phyloP scores from a whole-genome alignment of 1,140 invertebrate species.

The Phymastichus coffea region DNA sequence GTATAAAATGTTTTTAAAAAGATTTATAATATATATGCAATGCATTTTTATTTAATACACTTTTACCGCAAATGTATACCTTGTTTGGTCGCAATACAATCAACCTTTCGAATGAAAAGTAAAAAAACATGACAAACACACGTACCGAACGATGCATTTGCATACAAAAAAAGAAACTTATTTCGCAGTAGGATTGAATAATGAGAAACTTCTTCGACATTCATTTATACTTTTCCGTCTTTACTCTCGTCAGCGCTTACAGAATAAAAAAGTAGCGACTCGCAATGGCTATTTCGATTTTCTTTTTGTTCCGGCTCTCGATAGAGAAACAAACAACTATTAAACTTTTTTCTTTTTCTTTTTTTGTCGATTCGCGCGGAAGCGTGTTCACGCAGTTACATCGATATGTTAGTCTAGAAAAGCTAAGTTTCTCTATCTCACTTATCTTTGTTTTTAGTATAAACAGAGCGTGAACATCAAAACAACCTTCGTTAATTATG shows the following conservation, averaged over 20 bases:
- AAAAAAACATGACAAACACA: slow-evolving; percentile 12
- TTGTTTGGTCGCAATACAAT: slow-evolving; percentile 13
- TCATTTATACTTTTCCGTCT: slow-evolving; percentile 1
- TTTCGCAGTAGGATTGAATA: slow-evolving; percentile 15
- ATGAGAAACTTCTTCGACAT: slow-evolving; percentile 15
- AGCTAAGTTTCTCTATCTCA: slow-evolving; percentile 31
- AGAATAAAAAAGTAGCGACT: slow-evolving; percentile 6
- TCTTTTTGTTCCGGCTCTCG: neutral
- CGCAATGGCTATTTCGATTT: slow-evolving; percentile 3
- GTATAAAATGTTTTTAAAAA: slow-evolving; percentile 21
- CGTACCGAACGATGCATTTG: neutral
- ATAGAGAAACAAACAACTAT: slow-evolving; percentile 32
- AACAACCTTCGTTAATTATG: slow-evolving; percentile 44
- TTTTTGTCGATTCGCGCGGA: slow-evolving; percentile 18
- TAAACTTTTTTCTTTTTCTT: slow-evolving; percentile 20
- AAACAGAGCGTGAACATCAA: slow-evolving; percentile 47
- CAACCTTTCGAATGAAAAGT: slow-evolving; percentile 8
- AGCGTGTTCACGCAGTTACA: slow-evolving; percentile 40
- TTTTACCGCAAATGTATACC: slow-evolving; percentile 17
- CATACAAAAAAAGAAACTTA: neutral
- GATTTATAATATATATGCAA: slow-evolving; percentile 26
- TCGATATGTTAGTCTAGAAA: slow-evolving; percentile 51
- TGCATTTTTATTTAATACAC: slow-evolving; percentile 21
- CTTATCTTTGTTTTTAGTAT: slow-evolving; percentile 31
- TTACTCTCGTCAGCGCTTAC: neutral